Conservation (phyloP, 2,888 invertebrate genomes). For the Mythimna pallens region DNA sequence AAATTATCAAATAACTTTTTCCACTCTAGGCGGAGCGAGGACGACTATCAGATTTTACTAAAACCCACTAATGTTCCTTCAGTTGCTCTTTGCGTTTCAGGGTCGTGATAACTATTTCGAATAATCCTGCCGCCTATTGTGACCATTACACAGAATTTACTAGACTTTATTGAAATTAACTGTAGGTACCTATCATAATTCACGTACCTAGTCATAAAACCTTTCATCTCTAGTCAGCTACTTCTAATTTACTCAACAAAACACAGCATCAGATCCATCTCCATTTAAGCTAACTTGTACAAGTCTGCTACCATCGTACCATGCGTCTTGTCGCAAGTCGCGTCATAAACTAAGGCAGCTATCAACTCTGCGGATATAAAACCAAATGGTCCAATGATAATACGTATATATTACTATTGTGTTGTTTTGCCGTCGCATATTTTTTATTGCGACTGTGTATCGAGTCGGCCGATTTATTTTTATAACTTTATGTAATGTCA, state of each 20-base stretch:
- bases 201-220: background rate
- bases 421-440: constrained; percentile 78
- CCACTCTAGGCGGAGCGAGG: too few relatives aligned
- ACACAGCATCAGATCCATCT: constrained; percentile 34
- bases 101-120: too few relatives aligned
- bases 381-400: constrained; percentile 85
- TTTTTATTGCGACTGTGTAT: constrained; percentile 72
- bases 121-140: too few relatives aligned
- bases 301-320: constrained; percentile 9
- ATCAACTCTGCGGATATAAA: constrained; percentile 81
- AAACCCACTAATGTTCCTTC: too few relatives aligned
- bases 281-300: constrained; percentile 18
- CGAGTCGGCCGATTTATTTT: constrained; percentile 73
- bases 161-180: background rate
- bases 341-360: constrained; percentile 65
- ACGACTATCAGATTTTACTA: too few relatives aligned
- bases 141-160: background rate
- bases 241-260: constrained; percentile 21
- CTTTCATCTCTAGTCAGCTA: constrained; percentile 5
- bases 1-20: too few relatives aligned
- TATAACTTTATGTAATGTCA: constrained; percentile 64
- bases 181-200: background rate
- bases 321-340: constrained; percentile 52
- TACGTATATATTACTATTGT: constrained; percentile 78
- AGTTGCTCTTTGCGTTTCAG: too few relatives aligned